Base-by-base conservation (phyloP, 2,888 invertebrate species). In the Cactoblastis cactorum region DNA sequence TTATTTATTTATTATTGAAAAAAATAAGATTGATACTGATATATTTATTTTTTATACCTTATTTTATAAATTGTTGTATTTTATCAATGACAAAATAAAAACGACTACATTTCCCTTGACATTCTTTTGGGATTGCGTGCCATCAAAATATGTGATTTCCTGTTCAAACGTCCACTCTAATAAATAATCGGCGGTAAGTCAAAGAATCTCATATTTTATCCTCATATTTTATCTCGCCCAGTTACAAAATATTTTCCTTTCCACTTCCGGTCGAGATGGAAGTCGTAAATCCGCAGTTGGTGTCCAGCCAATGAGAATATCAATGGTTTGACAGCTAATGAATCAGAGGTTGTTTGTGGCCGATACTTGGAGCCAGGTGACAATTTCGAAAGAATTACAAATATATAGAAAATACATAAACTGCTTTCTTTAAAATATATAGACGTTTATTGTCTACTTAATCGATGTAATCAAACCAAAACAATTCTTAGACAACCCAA, bases 141-240 rank as follows among this genome's bases (percentile, higher is more conserved):
- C 6, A 24, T 28, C 28, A 15, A 24, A 2, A 17, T 15, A 12
- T 11, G 15, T 28, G 28, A 17, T 43, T 43, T 43, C 43, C 43
- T 28, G 43, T 43, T 28, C 32, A 9, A 28, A 28, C 28, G 17
- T 22, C 39, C n/a, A n/a, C n/a, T n/a, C n/a, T n/a, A n/a, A 28
- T 11, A 6, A 17, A 43, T 32, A 24, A 15, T 43, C 43, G 24
- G 22, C 22, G 22, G 8, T 8, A 37, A 22, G 12, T 43, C 43
- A 43, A 43, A 43, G 43, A 43, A 43, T 32, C 28, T 5, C 43
- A 28, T 43, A 43, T 28, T 43, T 43, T 28, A 28, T 43, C 43
- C 28, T 5, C 43, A 28, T 43, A 43, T 28, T 43, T 43, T 28
- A 28, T 43, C 43, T 14, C 17, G 41, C 14, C 24, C 41, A 43